These are phyloP conservation scores for Labroides dimidiatus DNA, from an alignment of 2,797 vertebrate species.

Conservation along the genomic window DNA sequence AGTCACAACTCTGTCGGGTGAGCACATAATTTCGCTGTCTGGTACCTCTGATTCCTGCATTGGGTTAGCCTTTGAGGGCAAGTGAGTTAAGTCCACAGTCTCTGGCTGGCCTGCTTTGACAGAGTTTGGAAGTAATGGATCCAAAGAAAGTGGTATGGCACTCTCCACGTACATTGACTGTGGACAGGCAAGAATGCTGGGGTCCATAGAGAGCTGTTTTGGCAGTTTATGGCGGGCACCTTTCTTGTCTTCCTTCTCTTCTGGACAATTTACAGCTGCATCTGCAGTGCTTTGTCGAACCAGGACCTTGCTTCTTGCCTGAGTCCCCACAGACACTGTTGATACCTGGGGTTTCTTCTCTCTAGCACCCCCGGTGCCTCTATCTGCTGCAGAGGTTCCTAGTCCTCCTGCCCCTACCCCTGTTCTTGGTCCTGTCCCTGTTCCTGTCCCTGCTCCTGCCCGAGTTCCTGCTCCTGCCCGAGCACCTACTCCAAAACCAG, in stretches of 20 bases:
- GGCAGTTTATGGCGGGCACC: slow-evolving; percentile 65
- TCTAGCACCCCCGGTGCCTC: slow-evolving; percentile 56
- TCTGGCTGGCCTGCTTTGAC: slow-evolving; percentile 64
- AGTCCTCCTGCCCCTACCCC: slow-evolving; percentile 26
- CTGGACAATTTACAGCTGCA: slow-evolving; percentile 85
- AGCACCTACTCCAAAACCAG: slow-evolving; percentile 38
- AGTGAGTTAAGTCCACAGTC: slow-evolving; percentile 56
- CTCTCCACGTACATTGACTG: slow-evolving; percentile 82
- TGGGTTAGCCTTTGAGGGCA: slow-evolving; percentile 29
- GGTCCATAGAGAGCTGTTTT: slow-evolving; percentile 82
- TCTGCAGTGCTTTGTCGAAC: slow-evolving; percentile 86
- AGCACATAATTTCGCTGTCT: slow-evolving; percentile 39
- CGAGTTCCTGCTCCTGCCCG: slow-evolving; percentile 35
- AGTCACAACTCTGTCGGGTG: slow-evolving; percentile 32
- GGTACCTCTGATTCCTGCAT: slow-evolving; percentile 40
- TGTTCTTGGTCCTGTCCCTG: not conserved
- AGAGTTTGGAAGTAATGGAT: slow-evolving; percentile 75
- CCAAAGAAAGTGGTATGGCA: slow-evolving; percentile 79
- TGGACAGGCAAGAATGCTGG: slow-evolving; percentile 78
- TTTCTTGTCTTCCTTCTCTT: slow-evolving; percentile 77
- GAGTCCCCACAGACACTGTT: slow-evolving; percentile 85
- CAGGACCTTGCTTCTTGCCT: slow-evolving; percentile 83
- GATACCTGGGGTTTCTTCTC: slow-evolving; percentile 75
- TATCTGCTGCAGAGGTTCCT: slow-evolving; percentile 41
- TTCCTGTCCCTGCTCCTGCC: slow-evolving; percentile 3